These are phyloP conservation scores for Syngnathus scovelli DNA, from an alignment of 2,113 vertebrate species.

Conservation along the genomic window DNA sequence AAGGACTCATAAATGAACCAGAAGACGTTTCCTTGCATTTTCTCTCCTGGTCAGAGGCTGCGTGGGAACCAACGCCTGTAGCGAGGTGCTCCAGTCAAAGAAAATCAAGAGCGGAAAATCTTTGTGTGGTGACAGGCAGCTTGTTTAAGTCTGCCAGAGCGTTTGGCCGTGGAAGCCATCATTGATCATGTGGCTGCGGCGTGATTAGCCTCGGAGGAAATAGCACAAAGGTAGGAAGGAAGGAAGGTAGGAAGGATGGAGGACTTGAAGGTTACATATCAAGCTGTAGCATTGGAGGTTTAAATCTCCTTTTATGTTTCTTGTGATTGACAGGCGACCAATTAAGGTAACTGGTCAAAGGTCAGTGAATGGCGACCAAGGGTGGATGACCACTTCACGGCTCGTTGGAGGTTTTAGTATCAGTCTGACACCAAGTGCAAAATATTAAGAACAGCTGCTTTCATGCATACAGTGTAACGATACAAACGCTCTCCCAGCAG, in stretches of 20 bases:
- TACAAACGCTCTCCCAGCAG: neutral
- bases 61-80: slow-evolving; percentile 3
- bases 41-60: neutral
- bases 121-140: slow-evolving; percentile 24
- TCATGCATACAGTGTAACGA: neutral
- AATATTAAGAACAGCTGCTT: neutral
- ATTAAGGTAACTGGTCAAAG: neutral
- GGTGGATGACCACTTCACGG: neutral
- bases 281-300: slow-evolving; percentile 12
- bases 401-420: too few species aligned
- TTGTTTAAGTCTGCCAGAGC: slow-evolving; percentile 32
- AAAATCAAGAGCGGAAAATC: slow-evolving; percentile 24
- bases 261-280: slow-evolving; percentile 51
- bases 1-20: neutral
- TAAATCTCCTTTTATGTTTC: neutral
- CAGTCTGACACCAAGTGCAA: neutral
- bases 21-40: neutral
- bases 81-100: neutral
- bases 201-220: slow-evolving; percentile 44
- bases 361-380: neutral
- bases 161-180: slow-evolving; percentile 1
- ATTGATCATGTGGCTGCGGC: slow-evolving; percentile 39
- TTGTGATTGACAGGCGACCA: neutral
- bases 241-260: too few species aligned
- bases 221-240: slow-evolving; percentile 35